phyloP scores from a whole-genome alignment of 2,888 invertebrate species.

The Tiliacea aurago region DNA sequence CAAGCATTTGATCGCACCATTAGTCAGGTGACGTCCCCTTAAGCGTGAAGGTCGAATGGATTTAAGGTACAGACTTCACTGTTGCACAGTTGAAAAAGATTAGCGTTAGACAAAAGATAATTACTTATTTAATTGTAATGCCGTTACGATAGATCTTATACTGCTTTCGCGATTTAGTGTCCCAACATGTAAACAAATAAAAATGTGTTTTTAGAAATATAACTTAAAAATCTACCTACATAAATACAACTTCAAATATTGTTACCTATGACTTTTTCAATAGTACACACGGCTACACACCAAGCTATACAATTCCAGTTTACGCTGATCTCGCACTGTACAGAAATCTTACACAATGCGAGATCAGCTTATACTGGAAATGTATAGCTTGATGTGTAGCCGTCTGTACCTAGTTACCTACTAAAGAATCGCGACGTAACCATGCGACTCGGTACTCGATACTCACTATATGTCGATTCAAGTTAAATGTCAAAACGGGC shows the following conservation, averaged over 20 bases:
- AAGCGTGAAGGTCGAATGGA: conserved; percentile 60
- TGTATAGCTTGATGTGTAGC: too few relatives aligned
- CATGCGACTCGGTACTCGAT: too few relatives aligned
- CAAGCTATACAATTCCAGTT: too few relatives aligned
- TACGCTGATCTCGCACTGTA: too few relatives aligned
- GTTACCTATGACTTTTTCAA: background rate
- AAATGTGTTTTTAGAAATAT: background rate
- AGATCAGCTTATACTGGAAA: too few relatives aligned
- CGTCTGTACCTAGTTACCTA: too few relatives aligned
- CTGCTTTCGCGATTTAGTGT: background rate
- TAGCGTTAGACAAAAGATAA: background rate
- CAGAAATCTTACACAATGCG: too few relatives aligned
- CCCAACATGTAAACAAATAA: background rate
- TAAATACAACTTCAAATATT: background rate
- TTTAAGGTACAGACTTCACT: conserved; percentile 45
- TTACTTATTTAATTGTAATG: background rate
- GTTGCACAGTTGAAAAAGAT: background rate
- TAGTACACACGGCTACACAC: too few relatives aligned
- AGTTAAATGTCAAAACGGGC: too few relatives aligned
- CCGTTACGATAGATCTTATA: background rate
- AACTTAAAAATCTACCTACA: background rate
- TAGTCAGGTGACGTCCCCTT: conserved; percentile 60
- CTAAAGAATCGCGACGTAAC: too few relatives aligned
- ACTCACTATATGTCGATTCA: too few relatives aligned
- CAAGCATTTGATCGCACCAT: conserved; percentile 54